Conservation (phyloP, 1,140 invertebrate genomes). For the Drosophila subobscura region DNA sequence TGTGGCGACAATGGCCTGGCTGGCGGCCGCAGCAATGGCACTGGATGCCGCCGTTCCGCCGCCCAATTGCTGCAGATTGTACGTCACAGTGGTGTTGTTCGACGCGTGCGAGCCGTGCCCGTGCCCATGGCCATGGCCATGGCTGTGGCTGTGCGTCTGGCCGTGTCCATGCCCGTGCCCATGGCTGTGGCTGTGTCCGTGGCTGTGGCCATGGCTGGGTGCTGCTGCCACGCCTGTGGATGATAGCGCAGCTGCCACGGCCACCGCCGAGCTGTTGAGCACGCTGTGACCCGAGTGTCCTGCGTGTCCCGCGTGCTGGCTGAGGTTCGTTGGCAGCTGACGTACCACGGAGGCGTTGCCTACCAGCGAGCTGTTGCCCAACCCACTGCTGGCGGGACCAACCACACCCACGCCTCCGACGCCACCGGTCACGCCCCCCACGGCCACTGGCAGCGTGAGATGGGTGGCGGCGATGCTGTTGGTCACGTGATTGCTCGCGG, state of each 20-base stretch:
- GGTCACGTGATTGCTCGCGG: slow-evolving; percentile 12
- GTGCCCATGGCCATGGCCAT: slow-evolving; percentile 22
- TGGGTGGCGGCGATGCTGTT: slow-evolving; percentile 36
- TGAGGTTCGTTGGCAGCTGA: slow-evolving; percentile 50
- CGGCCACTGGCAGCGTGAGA: slow-evolving; percentile 35
- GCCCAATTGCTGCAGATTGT: slow-evolving; percentile 86
- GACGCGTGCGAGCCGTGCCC: not conserved
- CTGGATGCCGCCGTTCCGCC: slow-evolving; percentile 86
- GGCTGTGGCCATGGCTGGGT: slow-evolving; percentile 15
- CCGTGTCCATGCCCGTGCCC: slow-evolving; percentile 19
- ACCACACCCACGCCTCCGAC: slow-evolving; percentile 20
- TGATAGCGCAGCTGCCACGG: slow-evolving; percentile 23
- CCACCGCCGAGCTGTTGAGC: slow-evolving; percentile 18
- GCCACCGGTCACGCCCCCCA: slow-evolving; percentile 22
- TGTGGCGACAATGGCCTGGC: slow-evolving; percentile 97
- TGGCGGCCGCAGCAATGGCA: slow-evolving; percentile 96
- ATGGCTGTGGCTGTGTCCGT: slow-evolving; percentile 35
- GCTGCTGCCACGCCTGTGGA: slow-evolving; percentile 16
- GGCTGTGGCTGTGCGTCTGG: slow-evolving; percentile 6
- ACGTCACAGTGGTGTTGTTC: slow-evolving; percentile 51
- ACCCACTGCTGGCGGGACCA: slow-evolving; percentile 1
- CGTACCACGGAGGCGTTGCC: slow-evolving; percentile 45
- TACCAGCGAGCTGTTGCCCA: slow-evolving; percentile 12
- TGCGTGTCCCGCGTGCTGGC: not conserved
- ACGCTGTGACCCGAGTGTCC: slow-evolving; percentile 25